A percentile compares a stretch with the other conserved stretches of the same genome.
These are phyloP conservation scores for Bufotes viridis DNA, from an alignment of 2,797 vertebrate genomes.

Conservation along the genomic window DNA sequence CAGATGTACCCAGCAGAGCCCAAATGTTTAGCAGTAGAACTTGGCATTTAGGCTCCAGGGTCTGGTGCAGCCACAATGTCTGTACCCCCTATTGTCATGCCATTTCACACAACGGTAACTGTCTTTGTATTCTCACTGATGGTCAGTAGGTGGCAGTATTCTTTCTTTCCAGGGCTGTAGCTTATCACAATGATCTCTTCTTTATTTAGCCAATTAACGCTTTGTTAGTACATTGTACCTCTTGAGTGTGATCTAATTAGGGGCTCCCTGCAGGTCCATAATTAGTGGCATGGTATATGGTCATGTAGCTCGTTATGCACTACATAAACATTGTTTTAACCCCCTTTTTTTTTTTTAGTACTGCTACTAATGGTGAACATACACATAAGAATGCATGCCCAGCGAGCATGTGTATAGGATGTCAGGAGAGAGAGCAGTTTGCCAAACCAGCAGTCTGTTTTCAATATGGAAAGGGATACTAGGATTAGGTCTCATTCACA, in stretches of 20 bases:
- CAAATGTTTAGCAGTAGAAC: no score
- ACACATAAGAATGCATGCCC: no score
- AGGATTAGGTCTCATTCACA: no score
- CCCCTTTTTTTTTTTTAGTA: background rate
- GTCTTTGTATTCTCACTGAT: background rate
- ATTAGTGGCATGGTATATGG: background rate
- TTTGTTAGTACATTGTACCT: background rate
- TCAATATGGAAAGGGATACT: no score
- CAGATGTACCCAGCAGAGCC: no score
- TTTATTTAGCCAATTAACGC: conserved; percentile 24
- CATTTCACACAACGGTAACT: no score
- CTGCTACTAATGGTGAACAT: background rate
- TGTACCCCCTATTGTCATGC: no score
- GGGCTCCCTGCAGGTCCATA: background rate
- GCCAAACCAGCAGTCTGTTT: no score
- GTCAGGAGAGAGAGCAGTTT: no score
- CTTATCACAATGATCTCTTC: background rate
- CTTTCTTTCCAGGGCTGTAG: background rate
- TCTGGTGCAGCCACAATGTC: no score
- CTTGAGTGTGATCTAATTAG: conserved; percentile 9
- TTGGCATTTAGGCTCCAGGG: no score
- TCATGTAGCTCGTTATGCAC: background rate
- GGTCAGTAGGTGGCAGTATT: conserved; percentile 38
- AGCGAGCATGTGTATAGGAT: no score
- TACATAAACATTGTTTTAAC: background rate